phyloP scores from a whole-genome alignment of 2,888 invertebrate genomes.

The Acanthosepion lycidas region DNA sequence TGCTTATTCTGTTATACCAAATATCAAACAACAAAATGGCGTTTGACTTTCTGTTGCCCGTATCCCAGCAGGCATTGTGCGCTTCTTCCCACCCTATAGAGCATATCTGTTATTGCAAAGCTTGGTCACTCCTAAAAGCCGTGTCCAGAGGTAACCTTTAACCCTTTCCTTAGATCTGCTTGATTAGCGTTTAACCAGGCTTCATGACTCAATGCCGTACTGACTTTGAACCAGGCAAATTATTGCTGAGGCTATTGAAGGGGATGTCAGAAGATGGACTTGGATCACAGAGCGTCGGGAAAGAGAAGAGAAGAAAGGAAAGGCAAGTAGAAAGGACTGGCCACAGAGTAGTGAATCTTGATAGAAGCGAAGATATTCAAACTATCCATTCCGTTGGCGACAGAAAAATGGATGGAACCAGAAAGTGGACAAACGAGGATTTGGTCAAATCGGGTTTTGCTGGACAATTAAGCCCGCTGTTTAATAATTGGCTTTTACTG shows the following conservation, averaged over 20 bases:
- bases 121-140: not conserved
- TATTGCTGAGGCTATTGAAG: not conserved
- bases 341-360: not conserved
- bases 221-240: not conserved
- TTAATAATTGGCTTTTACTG: not conserved
- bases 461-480: not conserved
- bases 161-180: not conserved
- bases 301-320: not conserved
- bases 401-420: not conserved
- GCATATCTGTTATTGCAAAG: not conserved
- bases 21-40: not conserved
- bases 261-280: not conserved
- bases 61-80: not conserved
- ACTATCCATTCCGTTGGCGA: not conserved
- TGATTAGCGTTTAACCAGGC: slow-evolving; percentile 2
- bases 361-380: not conserved
- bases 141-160: not conserved
- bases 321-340: not conserved
- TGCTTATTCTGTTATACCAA: not conserved
- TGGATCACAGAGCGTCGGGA: not conserved
- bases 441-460: not conserved
- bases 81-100: not conserved
- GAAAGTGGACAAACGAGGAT: not conserved
- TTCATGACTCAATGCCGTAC: not conserved
- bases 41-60: not conserved